Percentiles rank a stretch among this genome's conserved stretches.
Evolutionary conservation across 2,113 vertebrate species (phyloP).

Genomic region (Lagenorhynchus albirostris): DNA sequence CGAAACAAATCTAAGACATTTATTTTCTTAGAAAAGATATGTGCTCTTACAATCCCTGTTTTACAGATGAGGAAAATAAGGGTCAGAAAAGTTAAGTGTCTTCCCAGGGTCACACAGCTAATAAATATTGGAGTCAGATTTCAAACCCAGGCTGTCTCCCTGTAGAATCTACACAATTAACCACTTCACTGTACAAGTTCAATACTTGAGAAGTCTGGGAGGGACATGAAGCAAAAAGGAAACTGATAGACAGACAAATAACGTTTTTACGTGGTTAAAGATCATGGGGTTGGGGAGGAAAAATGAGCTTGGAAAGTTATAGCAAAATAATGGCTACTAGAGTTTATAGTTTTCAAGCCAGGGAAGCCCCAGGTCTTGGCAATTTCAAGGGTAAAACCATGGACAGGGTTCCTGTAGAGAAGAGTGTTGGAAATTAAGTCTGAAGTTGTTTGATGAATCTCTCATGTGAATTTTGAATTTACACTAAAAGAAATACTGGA

Average conservation of each 20-base stretch:
- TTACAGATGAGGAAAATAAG: neutral
- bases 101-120: neutral
- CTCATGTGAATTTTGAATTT: neutral
- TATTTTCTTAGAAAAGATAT: neutral
- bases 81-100: neutral
- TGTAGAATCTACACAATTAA: neutral
- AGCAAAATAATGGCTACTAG: neutral
- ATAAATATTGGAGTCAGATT: neutral
- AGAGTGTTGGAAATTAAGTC: neutral
- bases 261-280: neutral
- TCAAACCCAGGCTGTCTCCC: neutral
- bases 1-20: neutral
- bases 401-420: neutral
- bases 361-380: neutral
- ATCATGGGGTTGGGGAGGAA: neutral
- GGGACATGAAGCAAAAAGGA: neutral
- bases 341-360: neutral
- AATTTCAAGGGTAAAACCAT: neutral
- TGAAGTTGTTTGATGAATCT: neutral
- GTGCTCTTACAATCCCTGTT: neutral
- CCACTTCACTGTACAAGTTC: neutral
- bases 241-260: neutral
- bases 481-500: neutral
- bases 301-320: neutral
- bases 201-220: neutral